Conservation (phyloP, 2,797 vertebrate genomes). For the Pelodytes ibericus region DNA sequence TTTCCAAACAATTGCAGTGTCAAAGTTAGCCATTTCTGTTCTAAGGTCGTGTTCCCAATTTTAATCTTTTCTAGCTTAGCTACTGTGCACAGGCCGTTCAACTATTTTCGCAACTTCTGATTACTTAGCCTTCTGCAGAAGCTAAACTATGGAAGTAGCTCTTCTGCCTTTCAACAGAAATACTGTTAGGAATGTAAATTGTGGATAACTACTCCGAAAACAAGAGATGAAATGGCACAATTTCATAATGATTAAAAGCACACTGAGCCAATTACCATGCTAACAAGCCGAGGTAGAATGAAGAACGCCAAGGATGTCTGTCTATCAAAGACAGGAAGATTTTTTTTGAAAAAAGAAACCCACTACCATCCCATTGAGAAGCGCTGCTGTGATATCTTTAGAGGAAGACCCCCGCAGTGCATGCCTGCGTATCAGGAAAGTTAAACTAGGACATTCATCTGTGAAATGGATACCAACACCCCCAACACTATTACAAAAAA, state of each 20-base stretch:
- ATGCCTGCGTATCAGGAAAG: conserved; percentile 5
- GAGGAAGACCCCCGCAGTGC: conserved; percentile 26
- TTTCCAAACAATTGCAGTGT: too few relatives aligned
- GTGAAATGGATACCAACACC: too few relatives aligned
- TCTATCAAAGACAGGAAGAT: conserved; percentile 26
- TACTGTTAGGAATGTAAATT: background rate
- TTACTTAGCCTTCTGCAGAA: too few relatives aligned
- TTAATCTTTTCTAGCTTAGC: too few relatives aligned
- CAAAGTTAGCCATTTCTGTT: too few relatives aligned
- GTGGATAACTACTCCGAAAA: background rate
- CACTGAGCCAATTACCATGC: conserved; percentile 29
- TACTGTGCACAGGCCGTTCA: too few relatives aligned
- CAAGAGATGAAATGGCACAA: conserved; percentile 13
- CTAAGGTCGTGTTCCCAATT: too few relatives aligned
- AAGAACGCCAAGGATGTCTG: conserved; percentile 12
- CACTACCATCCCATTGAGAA: conserved; percentile 13
- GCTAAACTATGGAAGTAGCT: background rate
- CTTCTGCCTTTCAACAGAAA: background rate
- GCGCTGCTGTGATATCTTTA: conserved; percentile 17
- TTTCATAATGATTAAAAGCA: conserved; percentile 37
- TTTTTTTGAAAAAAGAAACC: conserved; percentile 27
- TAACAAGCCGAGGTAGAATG: conserved; percentile 32
- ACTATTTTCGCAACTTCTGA: too few relatives aligned
- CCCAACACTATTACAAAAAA: too few relatives aligned
- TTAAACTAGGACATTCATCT: conserved; percentile 6